Evolutionary conservation across 1,140 invertebrate species (phyloP), one percentile per base, ranked within the genome.

Genomic region (Pseudachorutes palmiensis): DNA sequence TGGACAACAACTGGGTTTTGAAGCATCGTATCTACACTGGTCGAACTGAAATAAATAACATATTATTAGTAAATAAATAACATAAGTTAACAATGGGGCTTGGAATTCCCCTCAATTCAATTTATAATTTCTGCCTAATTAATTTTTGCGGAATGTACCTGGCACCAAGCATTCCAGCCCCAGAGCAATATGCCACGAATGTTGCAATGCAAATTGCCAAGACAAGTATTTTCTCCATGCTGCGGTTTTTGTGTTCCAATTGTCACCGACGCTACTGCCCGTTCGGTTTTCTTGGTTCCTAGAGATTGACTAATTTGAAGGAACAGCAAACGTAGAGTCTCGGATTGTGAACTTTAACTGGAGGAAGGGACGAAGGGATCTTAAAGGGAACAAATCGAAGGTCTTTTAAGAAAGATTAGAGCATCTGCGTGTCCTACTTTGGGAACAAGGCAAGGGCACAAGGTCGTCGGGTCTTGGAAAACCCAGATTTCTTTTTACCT

Each of bases 11-110:
- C 45, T 14, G 31, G 62, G 48, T 72, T 71, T 22, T 30, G 28
- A 41, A 74, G 61, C 26, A 70, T 69, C 5, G 28, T 33, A 31
- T 74, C 73, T 45, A 74, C 73, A 65, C 72, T 74, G 16, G 36
- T 45, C 36, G 36, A 12, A 19, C 36, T 45, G 19, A 45, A 45
- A 45, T 45, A 12, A 45, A 9, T 19, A 19, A 45, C 9, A 45
- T 12, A 12, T 45, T 19, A 9, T 12, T 45, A 9, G 36, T 45
- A 45, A 45, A 12, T 45, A 45, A n/a, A n/a, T n/a, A n/a, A n/a
- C n/a, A n/a, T n/a, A n/a, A n/a, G n/a, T n/a, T n/a, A n/a, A n/a
- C n/a, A n/a, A n/a, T n/a, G n/a, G n/a, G n/a, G n/a, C n/a, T n/a
- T n/a, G n/a, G n/a, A n/a, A n/a, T n/a, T n/a, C n/a, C n/a, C n/a